phyloP scores from a whole-genome alignment of 2,888 invertebrate species.

The Mycogona germanica region DNA sequence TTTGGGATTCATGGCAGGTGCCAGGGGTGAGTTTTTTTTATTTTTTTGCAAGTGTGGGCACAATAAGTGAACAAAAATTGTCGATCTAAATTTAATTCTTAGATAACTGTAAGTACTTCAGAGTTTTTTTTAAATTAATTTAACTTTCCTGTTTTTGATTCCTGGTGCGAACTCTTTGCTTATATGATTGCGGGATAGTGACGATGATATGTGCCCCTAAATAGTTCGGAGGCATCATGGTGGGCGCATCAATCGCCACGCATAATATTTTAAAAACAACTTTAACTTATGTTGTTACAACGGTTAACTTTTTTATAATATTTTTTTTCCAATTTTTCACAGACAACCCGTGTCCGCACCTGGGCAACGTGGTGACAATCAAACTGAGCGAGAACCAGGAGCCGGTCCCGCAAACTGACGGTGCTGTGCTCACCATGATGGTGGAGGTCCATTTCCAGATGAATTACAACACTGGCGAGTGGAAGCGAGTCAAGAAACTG shows the following conservation, averaged over 20 bases:
- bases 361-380: slow-evolving; percentile 92
- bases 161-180: background rate
- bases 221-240: too few relatives aligned
- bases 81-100: background rate
- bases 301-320: background rate
- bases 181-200: too few relatives aligned
- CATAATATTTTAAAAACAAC: too few relatives aligned
- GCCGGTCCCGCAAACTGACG: slow-evolving; percentile 72
- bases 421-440: slow-evolving; percentile 59
- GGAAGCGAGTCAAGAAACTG: slow-evolving; percentile 89
- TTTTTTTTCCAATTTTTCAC: slow-evolving; percentile 28
- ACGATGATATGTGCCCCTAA: too few relatives aligned
- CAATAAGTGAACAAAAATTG: background rate
- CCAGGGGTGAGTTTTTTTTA: slow-evolving; percentile 50
- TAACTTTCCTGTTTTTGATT: background rate
- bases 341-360: slow-evolving; percentile 95
- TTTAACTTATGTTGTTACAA: slow-evolving; percentile 6
- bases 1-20: slow-evolving; percentile 97
- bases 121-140: background rate
- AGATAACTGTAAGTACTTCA: background rate
- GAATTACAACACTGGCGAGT: slow-evolving; percentile 96
- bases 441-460: slow-evolving; percentile 96
- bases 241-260: too few relatives aligned
- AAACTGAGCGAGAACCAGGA: slow-evolving; percentile 87
- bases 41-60: background rate